phyloP scores from a whole-genome alignment of 1,140 invertebrate species.

The Eurytemora carolleeae region DNA sequence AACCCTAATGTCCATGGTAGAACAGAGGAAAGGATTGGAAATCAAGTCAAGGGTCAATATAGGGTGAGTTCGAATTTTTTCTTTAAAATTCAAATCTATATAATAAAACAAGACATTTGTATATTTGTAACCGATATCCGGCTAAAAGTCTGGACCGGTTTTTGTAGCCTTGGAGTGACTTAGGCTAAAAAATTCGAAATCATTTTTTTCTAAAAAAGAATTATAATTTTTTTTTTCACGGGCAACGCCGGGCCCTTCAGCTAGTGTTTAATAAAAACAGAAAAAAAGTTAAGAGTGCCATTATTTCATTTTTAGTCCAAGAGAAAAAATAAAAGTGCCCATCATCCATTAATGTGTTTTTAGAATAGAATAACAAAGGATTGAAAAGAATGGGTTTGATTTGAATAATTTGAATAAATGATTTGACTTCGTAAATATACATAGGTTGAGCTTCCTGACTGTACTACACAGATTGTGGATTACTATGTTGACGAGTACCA shows the following conservation, averaged over 20 bases:
- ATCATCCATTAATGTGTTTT: not conserved
- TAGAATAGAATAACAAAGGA: not conserved
- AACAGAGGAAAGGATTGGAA: not conserved
- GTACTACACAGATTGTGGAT: conserved; percentile 14
- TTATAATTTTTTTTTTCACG: not conserved
- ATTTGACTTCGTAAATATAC: conserved; percentile 7
- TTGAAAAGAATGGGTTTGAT: not conserved
- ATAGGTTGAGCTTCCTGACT: conserved; percentile 12
- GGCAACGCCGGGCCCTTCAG: no score
- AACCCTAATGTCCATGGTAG: conserved; percentile 13
- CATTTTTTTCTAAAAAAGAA: not conserved
- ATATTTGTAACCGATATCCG: not conserved
- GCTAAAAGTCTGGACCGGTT: not conserved
- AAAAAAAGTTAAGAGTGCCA: not conserved
- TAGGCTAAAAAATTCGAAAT: not conserved
- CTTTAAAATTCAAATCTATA: not conserved
- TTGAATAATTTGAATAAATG: not conserved
- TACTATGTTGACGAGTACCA: conserved; percentile 15
- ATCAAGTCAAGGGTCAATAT: not conserved
- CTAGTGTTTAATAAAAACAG: no score
- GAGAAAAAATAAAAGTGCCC: not conserved
- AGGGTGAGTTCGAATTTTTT: not conserved
- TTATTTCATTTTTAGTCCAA: not conserved
- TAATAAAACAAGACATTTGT: not conserved
- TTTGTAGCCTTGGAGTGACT: not conserved